Base-by-base conservation (phyloP, 2,113 vertebrate genomes). In the Edolisoma coerulescens region DNA sequence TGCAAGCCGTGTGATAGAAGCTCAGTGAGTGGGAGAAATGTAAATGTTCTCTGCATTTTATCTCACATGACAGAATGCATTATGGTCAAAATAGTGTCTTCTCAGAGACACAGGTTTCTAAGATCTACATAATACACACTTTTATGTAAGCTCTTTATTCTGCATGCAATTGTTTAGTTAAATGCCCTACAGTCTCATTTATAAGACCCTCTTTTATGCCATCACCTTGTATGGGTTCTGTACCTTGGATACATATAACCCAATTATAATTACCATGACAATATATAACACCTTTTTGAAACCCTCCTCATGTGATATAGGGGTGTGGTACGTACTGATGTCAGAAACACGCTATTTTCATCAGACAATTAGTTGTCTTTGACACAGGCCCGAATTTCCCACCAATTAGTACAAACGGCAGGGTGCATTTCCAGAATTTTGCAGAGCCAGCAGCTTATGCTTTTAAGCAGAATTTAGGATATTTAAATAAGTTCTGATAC, bases 301-400 rank as follows among this genome's bases (percentile, higher is more conserved):
- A 95, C 96, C 94, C 84, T 97, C 90, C 77, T 92, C 93, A 93
- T 93, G 91, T 87, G 96, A 96, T 98, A 89, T 64, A 96, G 45
- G 96, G 96, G 96, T 96, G 95, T 95, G 96, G 95, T 97, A 95
- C 10, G 20, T 94, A 96, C 92, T 96, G 95, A 98, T 98, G 98
- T 98, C 98, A 98, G 97, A 98, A 98, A 97, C 83, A 96, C 97
- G 97, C 97, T 98, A 97, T 98, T 98, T 98, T 97, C 98, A 97
- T 98, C 95, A 98, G 97, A 98, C 97, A 98, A 98, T 98, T 98
- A 98, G 96, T 97, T 98, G 96, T 98, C 97, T 97, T 98, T 98
- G 97, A 98, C 98, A 97, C 94, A 92, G 92, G 95, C 96, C 94
- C 80, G 67, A 93, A 93, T 97, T 98, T 98, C 97, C 98, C 97